A percentile compares a stretch with the other conserved stretches of the same genome.
Conservation (phyloP, 2,113 vertebrate genomes). For the Chloropsis hardwickii region DNA sequence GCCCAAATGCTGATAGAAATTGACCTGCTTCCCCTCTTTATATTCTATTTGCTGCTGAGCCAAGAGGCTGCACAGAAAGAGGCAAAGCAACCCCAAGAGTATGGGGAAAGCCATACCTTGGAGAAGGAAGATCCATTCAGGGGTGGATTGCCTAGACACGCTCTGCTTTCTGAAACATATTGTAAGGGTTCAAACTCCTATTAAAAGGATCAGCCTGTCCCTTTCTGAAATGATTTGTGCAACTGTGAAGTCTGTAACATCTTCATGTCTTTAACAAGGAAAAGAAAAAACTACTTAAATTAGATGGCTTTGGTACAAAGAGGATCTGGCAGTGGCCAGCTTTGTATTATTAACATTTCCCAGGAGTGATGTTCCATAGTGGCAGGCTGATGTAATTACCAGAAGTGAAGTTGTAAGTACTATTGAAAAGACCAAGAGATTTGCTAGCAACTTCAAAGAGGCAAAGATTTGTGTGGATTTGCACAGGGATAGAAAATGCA, state of each 20-base stretch:
- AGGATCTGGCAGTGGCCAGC: conserved; percentile 19
- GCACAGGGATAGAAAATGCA: conserved; percentile 37
- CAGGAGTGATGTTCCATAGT: conserved; percentile 22
- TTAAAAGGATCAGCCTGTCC: not conserved
- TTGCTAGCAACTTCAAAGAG: conserved; percentile 37
- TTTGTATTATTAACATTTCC: conserved; percentile 50
- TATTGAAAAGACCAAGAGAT: conserved; percentile 52
- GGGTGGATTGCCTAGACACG: not conserved
- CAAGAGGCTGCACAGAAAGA: not conserved
- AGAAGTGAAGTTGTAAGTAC: conserved; percentile 56
- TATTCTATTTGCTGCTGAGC: not conserved
- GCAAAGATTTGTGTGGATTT: conserved; percentile 62
- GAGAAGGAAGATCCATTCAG: not conserved
- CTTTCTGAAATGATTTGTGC: not conserved
- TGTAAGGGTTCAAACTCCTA: not conserved
- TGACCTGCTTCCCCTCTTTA: not conserved
- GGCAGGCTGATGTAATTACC: conserved; percentile 60
- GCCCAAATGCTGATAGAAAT: not conserved
- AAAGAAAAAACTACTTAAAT: conserved; percentile 24
- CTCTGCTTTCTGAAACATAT: not conserved
- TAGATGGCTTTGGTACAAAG: conserved; percentile 21
- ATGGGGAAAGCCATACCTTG: not conserved
- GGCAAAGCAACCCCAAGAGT: not conserved
- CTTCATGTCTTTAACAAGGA: not conserved
- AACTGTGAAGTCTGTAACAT: not conserved